Evolutionary conservation across 2,113 vertebrate species (phyloP), one percentile per base, ranked within the genome.

Genomic region (Ivindomyrus marchei): DNA sequence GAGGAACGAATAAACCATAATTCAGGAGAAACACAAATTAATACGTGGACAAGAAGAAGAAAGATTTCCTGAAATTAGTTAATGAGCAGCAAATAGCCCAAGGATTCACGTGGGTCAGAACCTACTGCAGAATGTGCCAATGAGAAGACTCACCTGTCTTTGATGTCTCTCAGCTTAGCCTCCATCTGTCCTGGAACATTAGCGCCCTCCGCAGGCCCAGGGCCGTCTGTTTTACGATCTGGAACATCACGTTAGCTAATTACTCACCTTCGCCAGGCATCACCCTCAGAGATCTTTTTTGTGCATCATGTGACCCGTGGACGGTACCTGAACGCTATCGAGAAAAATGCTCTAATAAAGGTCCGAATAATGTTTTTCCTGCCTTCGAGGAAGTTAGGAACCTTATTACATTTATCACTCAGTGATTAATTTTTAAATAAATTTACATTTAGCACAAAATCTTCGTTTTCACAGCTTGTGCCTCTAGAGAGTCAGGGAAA

Each of bases 211-310:
- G 66, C 89, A 70, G 93, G 93, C 50, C 91, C 91, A 88, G 94
- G 94, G 31, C 96, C 96, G 88, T 93, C 94, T 0, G 94, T 93
- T 94, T 94, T 96, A n/a, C 93, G 94, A 88, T 96, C 96, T 96
- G 92, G 62, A 87, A 92, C 36, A n/a, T 15, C 13, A 31, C 13
- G 13, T 36, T 1, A 50, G 9, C 11, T 84, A 39, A 87, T 50
- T 6, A 24, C 49, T 49, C 85, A 50, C 3, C 24, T 5, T 50
- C 27, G 31, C 21, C 36, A 4, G 6, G 39, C 4, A 47, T 4
- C 83, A 46, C 10, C 42, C 24, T 47, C 45, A 13, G 7, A 11
- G 84, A 49, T 47, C 39, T n/a, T 46, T 45, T 46, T 39, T 84
- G 80, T 46, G 66, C 66, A 74, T 42, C 74, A 7, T 42, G 27